Evolutionary conservation across 2,888 invertebrate genomes (phyloP), one percentile per base, ranked within the genome.

Genomic region (Rhopalosiphum nymphaeae): DNA sequence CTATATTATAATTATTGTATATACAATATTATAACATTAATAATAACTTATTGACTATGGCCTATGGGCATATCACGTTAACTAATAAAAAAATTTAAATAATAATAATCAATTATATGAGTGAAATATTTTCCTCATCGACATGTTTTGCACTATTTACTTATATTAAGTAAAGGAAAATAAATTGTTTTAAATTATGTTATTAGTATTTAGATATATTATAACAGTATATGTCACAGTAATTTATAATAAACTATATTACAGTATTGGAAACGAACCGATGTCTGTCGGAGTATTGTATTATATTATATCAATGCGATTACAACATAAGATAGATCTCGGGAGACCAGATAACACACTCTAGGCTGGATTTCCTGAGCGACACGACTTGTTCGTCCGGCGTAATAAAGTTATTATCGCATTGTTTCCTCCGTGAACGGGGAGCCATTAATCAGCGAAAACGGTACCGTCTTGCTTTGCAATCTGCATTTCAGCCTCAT

Each of bases 401-500:
- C 49, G 57, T 94, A 94, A 94, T 94, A 94, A 94, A 94, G 93
- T 94, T 94, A 90, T 94, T 90, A 94, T 94, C 93, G 93, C 93
- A 90, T 94, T 94, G 90, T 94, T 94, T 93, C 93, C 93, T 85
- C 46, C 46, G 49, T 86, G 84, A 49, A 57, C 36, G 36, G 90
- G 61, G 93, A 89, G 57, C 93, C 90, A 94, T 94, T 94, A 94
- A 94, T 94, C 93, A 94, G 89, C 93, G 93, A 94, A 94, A 94
- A 94, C 93, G 93, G 93, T 61, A 94, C 93, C 93, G 93, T 94
- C 93, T 94, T 94, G 93, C 93, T 61, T 90, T 57, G 57, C 94
- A 94, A 94, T 94, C 94, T 94, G 94, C 92, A 94, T 94, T 94
- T 94, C 94, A 89, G 89, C 91, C 94, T 94, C 94, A 94, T 94